Conservation (phyloP, 2,797 vertebrate species). For the Miichthys miiuy region DNA sequence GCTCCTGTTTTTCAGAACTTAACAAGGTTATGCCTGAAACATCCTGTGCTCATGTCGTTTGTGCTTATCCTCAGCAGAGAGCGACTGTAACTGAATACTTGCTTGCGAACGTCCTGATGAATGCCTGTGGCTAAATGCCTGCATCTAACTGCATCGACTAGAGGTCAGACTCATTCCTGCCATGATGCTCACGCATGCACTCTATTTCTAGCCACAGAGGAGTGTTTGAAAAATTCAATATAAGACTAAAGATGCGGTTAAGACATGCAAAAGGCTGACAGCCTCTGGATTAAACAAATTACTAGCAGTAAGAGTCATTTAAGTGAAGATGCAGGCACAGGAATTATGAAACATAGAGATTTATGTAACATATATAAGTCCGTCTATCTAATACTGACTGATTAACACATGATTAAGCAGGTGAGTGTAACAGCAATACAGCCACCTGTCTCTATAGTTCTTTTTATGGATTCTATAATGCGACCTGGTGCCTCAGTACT, state of each 20-base stretch:
- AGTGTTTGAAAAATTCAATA: constrained; percentile 18
- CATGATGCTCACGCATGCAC: neutral
- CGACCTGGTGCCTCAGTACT: neutral
- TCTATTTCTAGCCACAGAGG: constrained; percentile 7
- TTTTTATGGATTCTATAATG: constrained; percentile 9
- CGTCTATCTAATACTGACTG: neutral
- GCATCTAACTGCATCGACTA: constrained; percentile 25
- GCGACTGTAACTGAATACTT: constrained; percentile 41
- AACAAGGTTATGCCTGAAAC: constrained; percentile 43
- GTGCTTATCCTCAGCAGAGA: constrained; percentile 42
- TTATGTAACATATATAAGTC: neutral
- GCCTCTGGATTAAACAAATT: neutral
- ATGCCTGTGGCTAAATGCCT: constrained; percentile 31
- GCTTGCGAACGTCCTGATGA: constrained; percentile 28
- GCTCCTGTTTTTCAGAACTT: constrained; percentile 22
- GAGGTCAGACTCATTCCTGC: constrained; percentile 35
- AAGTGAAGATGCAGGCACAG: neutral
- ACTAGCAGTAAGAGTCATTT: neutral
- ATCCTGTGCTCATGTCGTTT: constrained; percentile 23
- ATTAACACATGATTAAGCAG: neutral
- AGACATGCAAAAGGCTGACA: neutral
- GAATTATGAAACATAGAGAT: neutral
- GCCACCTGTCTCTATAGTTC: neutral
- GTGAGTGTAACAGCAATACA: neutral
- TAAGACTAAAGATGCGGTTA: neutral